Percentiles rank a stretch among this genome's conserved stretches.
phyloP scores from a whole-genome alignment of 2,797 vertebrate species.

The Scyliorhinus canicula region DNA sequence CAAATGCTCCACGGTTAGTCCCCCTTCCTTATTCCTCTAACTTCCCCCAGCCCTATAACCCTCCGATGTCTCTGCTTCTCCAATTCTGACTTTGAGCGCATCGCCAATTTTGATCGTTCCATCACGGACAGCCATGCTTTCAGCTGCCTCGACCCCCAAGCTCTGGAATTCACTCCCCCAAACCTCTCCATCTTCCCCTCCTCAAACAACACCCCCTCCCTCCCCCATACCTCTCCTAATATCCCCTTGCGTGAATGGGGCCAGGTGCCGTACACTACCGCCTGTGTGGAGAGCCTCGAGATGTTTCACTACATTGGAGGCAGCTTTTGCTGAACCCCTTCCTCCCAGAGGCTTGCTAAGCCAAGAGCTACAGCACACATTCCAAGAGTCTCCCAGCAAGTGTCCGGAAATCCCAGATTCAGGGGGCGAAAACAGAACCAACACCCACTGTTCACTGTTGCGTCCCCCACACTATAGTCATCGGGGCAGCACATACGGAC shows the following conservation, averaged over 20 bases:
- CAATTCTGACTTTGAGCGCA: background rate
- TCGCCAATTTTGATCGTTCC: background rate
- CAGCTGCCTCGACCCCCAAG: background rate
- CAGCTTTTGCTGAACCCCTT: background rate
- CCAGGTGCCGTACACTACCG: background rate
- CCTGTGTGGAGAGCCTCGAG: background rate
- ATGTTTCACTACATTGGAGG: background rate
- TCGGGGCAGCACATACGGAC: no score
- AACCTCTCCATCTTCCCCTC: background rate
- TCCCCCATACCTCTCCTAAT: background rate
- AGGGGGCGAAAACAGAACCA: background rate
- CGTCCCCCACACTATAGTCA: background rate
- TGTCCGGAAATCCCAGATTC: background rate
- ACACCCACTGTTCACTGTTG: background rate
- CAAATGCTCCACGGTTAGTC: background rate
- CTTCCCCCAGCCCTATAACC: background rate
- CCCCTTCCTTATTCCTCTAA: background rate
- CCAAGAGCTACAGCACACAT: no score
- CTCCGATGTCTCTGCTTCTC: background rate
- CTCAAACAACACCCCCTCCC: background rate
- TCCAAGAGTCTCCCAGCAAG: no score
- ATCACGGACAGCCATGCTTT: background rate
- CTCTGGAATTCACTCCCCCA: background rate
- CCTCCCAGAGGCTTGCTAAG: no score
- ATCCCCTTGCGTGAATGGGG: background rate